Percentiles rank a stretch among this genome's conserved stretches.
phyloP scores from a whole-genome alignment of 2,113 vertebrate genomes.

The Alosa alosa region DNA sequence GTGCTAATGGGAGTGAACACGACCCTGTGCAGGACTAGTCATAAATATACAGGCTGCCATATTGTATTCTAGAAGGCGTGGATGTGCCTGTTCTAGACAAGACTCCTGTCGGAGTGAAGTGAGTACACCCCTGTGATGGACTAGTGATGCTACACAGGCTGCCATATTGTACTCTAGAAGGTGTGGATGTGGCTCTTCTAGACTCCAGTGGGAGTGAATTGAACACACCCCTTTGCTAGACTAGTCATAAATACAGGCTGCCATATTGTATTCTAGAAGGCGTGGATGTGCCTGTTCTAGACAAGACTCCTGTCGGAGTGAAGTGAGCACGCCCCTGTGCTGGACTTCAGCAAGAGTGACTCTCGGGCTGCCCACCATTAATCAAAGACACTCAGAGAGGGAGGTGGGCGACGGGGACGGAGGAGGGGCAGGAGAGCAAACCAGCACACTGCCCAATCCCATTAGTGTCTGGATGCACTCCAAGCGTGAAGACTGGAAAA shows the following conservation, averaged over 20 bases:
- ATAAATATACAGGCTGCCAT: background rate
- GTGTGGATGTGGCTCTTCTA: background rate
- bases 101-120: background rate
- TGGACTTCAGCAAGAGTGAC: background rate
- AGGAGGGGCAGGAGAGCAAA: background rate
- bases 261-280: background rate
- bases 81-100: background rate
- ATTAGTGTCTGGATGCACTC: conserved; percentile 46
- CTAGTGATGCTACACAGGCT: background rate
- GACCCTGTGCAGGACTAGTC: background rate
- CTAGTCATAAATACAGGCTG: background rate
- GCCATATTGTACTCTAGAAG: background rate
- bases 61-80: background rate
- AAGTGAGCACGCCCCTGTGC: background rate
- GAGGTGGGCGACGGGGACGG: conserved; percentile 11
- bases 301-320: background rate
- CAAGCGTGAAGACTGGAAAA: conserved; percentile 37
- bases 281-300: background rate
- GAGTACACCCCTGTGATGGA: background rate
- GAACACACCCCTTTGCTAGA: background rate
- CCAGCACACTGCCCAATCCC: conserved; percentile 39
- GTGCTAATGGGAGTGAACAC: background rate
- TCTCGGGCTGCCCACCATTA: background rate
- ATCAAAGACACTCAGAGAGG: conserved; percentile 17
- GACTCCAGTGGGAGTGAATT: background rate